Evolutionary conservation across 2,113 vertebrate genomes (phyloP).

Genomic region (Clupea harengus): DNA sequence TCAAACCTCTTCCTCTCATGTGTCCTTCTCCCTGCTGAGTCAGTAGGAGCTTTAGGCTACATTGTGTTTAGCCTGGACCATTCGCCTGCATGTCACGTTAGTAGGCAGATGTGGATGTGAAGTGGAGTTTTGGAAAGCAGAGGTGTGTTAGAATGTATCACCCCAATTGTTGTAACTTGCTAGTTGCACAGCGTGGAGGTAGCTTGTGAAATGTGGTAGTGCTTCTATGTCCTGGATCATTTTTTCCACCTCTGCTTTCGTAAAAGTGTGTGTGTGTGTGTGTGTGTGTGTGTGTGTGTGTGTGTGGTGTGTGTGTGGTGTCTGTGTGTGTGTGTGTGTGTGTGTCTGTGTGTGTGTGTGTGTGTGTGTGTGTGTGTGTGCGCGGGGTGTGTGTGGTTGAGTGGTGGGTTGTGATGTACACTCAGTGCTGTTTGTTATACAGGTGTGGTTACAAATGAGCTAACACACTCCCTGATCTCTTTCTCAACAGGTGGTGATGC

Average conservation of each 20-base stretch:
- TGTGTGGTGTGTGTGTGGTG: too few relatives aligned
- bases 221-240: not conserved
- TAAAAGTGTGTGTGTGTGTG: constrained; percentile 18
- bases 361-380: too few relatives aligned
- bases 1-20: not conserved
- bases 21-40: not conserved
- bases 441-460: not conserved
- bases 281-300: not conserved
- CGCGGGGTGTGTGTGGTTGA: too few relatives aligned
- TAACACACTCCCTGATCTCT: not conserved
- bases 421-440: not conserved
- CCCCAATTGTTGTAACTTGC: not conserved
- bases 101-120: not conserved
- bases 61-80: not conserved
- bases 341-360: too few relatives aligned
- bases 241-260: constrained; percentile 30
- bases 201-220: not conserved
- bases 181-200: not conserved
- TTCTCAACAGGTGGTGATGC: constrained; percentile 58
- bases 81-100: not conserved
- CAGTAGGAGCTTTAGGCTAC: not conserved
- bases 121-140: constrained; percentile 8
- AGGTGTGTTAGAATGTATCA: not conserved
- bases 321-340: too few relatives aligned
- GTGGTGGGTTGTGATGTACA: not conserved